Conservation (phyloP, 2,888 invertebrate genomes). For the Rhingia campestris region DNA sequence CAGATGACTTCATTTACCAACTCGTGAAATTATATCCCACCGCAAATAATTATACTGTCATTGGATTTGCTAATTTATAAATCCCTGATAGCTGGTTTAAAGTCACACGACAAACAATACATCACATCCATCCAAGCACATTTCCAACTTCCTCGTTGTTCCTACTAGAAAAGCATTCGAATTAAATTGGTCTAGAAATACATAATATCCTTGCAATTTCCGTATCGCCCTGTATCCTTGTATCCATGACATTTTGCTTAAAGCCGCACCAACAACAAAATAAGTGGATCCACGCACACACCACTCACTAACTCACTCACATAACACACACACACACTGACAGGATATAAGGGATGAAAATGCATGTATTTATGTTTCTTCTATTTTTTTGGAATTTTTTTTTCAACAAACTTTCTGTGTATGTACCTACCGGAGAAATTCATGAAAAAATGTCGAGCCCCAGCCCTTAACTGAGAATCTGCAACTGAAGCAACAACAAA, state of each 20-base stretch:
- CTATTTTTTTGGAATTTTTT: constrained; percentile 13
- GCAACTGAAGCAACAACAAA: constrained; percentile 58
- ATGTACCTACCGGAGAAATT: constrained; percentile 82
- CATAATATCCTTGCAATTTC: constrained; percentile 49
- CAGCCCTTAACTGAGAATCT: constrained; percentile 78
- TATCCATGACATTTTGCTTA: constrained; percentile 53
- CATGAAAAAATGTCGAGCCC: constrained; percentile 79
- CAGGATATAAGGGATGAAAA: constrained; percentile 69
- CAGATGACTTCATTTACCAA: too few species aligned
- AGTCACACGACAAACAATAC: too few species aligned
- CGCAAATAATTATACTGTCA: too few species aligned
- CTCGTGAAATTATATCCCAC: too few species aligned
- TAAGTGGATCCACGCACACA: constrained; percentile 8
- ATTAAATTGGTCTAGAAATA: neutral
- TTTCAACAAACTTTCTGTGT: constrained; percentile 77
- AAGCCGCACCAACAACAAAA: constrained; percentile 36
- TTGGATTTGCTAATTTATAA: too few species aligned
- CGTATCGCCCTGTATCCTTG: constrained; percentile 57
- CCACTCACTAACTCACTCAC: constrained; percentile 15
- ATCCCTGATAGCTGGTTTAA: too few species aligned
- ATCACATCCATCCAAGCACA: neutral
- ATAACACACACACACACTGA: constrained; percentile 24
- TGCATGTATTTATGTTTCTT: constrained; percentile 5
- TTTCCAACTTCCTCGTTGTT: neutral
- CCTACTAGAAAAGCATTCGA: neutral